Percentiles rank a stretch among this genome's conserved stretches.
phyloP scores from a whole-genome alignment of 2,797 vertebrate species.

The Cyclopterus lumpus region DNA sequence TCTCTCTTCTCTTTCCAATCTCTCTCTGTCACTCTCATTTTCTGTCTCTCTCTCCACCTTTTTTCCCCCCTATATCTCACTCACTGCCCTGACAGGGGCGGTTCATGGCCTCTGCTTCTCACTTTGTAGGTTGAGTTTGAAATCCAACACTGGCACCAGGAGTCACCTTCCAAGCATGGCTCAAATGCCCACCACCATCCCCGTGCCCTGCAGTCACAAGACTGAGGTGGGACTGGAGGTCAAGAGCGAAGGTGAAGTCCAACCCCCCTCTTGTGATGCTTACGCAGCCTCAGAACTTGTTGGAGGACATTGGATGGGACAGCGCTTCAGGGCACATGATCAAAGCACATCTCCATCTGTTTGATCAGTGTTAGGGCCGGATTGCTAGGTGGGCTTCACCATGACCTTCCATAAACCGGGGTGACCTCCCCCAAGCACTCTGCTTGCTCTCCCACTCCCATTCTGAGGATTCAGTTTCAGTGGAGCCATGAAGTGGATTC shows the following conservation, averaged over 20 bases:
- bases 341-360: conserved; percentile 54
- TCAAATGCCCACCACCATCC: conserved; percentile 60
- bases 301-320: conserved; percentile 27
- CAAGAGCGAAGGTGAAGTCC: conserved; percentile 24
- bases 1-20: conserved; percentile 24
- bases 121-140: conserved; percentile 68
- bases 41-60: neutral
- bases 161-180: conserved; percentile 77
- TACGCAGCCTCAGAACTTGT: conserved; percentile 46
- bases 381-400: conserved; percentile 42
- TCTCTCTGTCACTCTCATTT: conserved; percentile 32
- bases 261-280: conserved; percentile 38
- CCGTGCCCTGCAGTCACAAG: conserved; percentile 67
- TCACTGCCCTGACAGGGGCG: conserved; percentile 21
- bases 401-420: conserved; percentile 64
- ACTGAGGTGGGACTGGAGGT: conserved; percentile 58
- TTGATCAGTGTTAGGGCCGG: conserved; percentile 43
- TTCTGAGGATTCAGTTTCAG: conserved; percentile 76
- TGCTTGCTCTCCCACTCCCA: conserved; percentile 30
- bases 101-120: conserved; percentile 44
- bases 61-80: conserved; percentile 5
- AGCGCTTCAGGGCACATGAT: conserved; percentile 41
- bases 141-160: conserved; percentile 81
- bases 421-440: conserved; percentile 46
- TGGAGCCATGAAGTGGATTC: conserved; percentile 60